Evolutionary conservation across 2,113 vertebrate species (phyloP).

Genomic region (Calidris pugnax): DNA sequence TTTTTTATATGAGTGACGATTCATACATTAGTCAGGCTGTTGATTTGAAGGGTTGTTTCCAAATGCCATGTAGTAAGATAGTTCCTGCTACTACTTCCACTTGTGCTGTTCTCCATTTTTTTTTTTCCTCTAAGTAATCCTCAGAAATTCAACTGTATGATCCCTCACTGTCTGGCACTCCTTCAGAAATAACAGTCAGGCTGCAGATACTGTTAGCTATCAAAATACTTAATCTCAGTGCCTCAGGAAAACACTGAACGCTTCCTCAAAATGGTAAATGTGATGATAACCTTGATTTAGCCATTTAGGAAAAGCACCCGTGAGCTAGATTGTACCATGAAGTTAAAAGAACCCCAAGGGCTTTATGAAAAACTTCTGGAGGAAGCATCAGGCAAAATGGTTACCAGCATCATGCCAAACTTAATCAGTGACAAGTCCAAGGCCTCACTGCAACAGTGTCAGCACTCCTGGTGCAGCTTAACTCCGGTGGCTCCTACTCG

Average conservation of each 20-base stretch:
- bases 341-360: neutral
- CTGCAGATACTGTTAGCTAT: neutral
- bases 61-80: neutral
- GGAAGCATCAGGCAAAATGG: neutral
- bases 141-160: neutral
- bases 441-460: fast-evolving
- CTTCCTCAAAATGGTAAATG: neutral
- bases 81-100: neutral
- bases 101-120: neutral
- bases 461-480: fast-evolving
- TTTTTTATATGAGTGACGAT: neutral
- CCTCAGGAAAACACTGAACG: neutral
- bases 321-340: neutral
- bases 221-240: neutral
- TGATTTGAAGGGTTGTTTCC: neutral
- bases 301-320: neutral
- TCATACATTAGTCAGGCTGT: neutral
- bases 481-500: neutral
- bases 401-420: neutral
- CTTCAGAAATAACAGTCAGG: neutral
- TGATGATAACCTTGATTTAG: neutral
- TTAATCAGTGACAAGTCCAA: neutral
- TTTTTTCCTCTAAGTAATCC: too few relatives aligned
- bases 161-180: neutral
- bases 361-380: neutral